Evolutionary conservation across 2,797 vertebrate species (phyloP), one percentile per base, ranked within the genome.

Genomic region (Lepidocolaptes lacrymiger): DNA sequence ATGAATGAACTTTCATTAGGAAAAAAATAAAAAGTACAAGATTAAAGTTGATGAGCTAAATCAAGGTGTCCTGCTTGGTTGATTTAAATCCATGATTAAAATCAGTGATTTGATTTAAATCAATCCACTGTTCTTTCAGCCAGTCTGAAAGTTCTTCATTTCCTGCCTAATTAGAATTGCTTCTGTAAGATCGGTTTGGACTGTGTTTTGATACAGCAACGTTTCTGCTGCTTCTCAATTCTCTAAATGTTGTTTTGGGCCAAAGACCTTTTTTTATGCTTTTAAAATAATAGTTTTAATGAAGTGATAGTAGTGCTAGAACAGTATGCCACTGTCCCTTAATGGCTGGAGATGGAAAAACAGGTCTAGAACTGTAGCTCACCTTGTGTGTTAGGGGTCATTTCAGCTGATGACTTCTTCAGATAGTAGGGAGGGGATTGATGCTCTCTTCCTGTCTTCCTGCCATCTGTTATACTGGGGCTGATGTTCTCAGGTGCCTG

Each of bases 61-160:
- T 96, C 96, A 94, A 90, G 91, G 88, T 95, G 95, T 95, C 94
- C 96, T 97, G 89, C 87, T 92, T 81, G 79, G 93, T 78, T 97
- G 96, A 90, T 95, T 95, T 95, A 95, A 93, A 75, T 93, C 94
- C 26, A 41, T 95, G 83, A 95, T 97, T 96, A 96, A 95, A 96
- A 96, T 95, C 96, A 97, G 90, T 82, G 77, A 91, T 95, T 96
- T 95, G 93, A 95, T 96, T 96, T 97, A 95, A 95, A 96, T 93
- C 96, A 94, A 93, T 89, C 89, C 79, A 85, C 85, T 80, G 58
- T 95, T 96, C 79, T 91, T 93, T 91, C 84, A 96, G 82, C 51
- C 69, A 81, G 54, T 66, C 86, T 95, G 83, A 86, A 91, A 95
- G 58, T 95, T 97, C 96, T 94, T 96, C 91, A 89, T 96, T 94